These are phyloP conservation scores for Ptychochromis oligacanthus DNA, from an alignment of 2,113 vertebrate genomes.

Conservation along the genomic window DNA sequence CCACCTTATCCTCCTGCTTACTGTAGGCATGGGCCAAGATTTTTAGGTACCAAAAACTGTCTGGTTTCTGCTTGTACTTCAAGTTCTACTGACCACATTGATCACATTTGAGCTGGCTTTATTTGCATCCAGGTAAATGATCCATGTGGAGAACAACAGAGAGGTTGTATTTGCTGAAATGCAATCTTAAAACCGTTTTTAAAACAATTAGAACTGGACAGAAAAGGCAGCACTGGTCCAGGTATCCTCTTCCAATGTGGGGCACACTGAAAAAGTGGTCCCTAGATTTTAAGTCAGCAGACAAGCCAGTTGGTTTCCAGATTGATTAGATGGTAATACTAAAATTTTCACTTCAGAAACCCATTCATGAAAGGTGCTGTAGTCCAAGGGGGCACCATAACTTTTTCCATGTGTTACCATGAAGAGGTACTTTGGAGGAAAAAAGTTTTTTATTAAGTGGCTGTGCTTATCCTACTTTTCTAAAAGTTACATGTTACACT, in stretches of 20 bases:
- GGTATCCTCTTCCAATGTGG: background rate
- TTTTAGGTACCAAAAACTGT: background rate
- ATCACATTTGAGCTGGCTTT: background rate
- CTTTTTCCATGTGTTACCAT: too few species aligned
- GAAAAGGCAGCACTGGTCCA: background rate
- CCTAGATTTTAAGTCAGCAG: background rate
- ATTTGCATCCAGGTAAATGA: background rate
- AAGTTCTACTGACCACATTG: background rate
- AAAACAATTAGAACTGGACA: background rate
- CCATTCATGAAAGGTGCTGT: too few species aligned
- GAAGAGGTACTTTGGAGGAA: too few species aligned
- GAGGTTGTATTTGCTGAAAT: too few species aligned
- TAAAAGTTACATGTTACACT: too few species aligned
- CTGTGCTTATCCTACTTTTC: too few species aligned
- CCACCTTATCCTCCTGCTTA: background rate
- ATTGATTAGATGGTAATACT: background rate
- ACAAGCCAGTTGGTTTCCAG: background rate
- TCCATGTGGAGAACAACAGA: too few species aligned
- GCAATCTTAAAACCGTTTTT: background rate
- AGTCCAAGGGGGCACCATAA: background rate
- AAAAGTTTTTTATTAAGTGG: too few species aligned
- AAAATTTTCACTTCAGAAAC: too few species aligned
- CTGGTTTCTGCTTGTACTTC: background rate
- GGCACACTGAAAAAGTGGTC: background rate
- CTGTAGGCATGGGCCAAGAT: too few species aligned